Evolutionary conservation across 2,888 invertebrate genomes (phyloP).

Genomic region (Nephrotoma flavescens): DNA sequence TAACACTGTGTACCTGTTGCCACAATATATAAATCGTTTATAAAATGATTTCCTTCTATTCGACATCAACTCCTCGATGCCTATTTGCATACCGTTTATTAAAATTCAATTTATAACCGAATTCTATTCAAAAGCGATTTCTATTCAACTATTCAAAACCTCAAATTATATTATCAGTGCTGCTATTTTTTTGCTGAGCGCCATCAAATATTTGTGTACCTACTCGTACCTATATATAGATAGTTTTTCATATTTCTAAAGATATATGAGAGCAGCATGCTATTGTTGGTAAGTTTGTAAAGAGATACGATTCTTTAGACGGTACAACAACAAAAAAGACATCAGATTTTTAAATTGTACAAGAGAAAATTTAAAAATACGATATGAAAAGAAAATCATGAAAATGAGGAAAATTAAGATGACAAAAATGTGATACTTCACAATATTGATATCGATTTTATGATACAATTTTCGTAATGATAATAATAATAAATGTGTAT

Average conservation of each 20-base stretch:
- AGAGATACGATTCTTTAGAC: neutral
- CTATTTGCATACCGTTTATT: neutral
- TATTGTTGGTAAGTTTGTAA: neutral
- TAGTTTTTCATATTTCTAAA: neutral
- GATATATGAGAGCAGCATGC: neutral
- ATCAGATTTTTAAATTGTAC: neutral
- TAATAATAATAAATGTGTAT: neutral
- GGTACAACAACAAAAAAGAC: neutral
- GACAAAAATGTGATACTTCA: neutral
- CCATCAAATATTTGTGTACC: too few relatives aligned
- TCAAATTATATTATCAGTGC: neutral
- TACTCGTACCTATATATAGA: neutral
- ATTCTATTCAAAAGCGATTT: neutral
- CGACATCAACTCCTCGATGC: too few relatives aligned
- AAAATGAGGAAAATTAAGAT: neutral
- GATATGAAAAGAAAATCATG: neutral
- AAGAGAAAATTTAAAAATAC: neutral
- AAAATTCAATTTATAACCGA: neutral
- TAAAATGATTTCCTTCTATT: neutral
- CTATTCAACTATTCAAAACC: neutral
- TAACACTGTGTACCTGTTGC: neutral
- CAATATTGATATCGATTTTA: neutral
- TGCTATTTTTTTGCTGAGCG: neutral
- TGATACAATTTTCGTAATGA: neutral
- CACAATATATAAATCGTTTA: neutral